A percentile compares a stretch with the other conserved stretches of the same genome.
Evolutionary conservation across 2,888 invertebrate species (phyloP).

Genomic region (Ichneumon xanthorius): DNA sequence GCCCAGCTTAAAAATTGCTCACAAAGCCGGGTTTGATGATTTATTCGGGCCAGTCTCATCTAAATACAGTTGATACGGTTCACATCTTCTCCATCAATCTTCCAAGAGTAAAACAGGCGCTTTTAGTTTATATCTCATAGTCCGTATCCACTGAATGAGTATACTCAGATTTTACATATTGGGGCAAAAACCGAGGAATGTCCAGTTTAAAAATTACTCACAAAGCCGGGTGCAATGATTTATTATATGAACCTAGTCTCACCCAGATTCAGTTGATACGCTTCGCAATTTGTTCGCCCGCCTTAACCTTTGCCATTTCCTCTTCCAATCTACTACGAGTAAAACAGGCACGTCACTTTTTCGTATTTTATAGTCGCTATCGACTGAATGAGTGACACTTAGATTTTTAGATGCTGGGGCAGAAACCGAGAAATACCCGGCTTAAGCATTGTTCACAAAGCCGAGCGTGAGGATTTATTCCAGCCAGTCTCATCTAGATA

Average conservation of each 20-base stretch:
- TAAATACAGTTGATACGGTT: not conserved
- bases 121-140: too few species aligned
- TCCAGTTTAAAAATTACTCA: not conserved
- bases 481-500: slow-evolving; percentile 45
- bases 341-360: too few species aligned
- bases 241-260: slow-evolving; percentile 68
- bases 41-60: slow-evolving; percentile 69
- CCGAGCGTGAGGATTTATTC: slow-evolving; percentile 73
- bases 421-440: not conserved
- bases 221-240: slow-evolving; percentile 70
- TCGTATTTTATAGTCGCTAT: not conserved
- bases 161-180: not conserved
- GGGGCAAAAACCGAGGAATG: not conserved
- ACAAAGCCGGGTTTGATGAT: slow-evolving; percentile 69
- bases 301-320: too few species aligned
- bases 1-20: not conserved
- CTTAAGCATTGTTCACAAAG: slow-evolving; percentile 2
- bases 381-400: not conserved
- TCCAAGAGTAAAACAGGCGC: too few species aligned
- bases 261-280: not conserved
- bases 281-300: not conserved
- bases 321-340: not conserved
- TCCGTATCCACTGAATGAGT: not conserved
- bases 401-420: not conserved
- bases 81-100: not conserved